Conservation (phyloP, 2,888 invertebrate genomes). For the Crocallis elinguaria region DNA sequence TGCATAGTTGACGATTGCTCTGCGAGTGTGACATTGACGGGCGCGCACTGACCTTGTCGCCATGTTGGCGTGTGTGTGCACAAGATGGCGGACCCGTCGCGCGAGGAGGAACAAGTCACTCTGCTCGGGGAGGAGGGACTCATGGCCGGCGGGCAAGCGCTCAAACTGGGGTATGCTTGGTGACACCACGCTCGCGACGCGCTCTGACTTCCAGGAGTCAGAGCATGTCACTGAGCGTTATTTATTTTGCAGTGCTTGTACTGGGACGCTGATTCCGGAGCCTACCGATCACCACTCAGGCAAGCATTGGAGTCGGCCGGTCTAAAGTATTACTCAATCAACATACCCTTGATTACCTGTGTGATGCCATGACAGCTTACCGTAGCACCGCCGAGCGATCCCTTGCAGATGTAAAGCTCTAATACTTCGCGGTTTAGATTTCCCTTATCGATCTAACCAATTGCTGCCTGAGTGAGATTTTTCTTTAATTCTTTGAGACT, state of each 20-base stretch:
- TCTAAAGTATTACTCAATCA: conserved; percentile 79
- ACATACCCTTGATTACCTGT: conserved; percentile 79
- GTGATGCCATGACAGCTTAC: conserved; percentile 82
- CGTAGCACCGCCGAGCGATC: conserved; percentile 51
- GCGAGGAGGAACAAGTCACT: conserved; percentile 98
- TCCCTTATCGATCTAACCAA: conserved; percentile 72
- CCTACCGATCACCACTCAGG: conserved; percentile 91
- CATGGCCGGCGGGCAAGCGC: conserved; percentile 97
- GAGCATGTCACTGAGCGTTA: conserved; percentile 78
- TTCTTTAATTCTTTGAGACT: conserved; percentile 60
- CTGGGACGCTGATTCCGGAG: conserved; percentile 88
- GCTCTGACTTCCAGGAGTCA: conserved; percentile 76
- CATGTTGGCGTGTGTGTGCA: conserved; percentile 83
- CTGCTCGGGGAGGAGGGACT: conserved; percentile 98
- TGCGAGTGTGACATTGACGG: conserved; percentile 86
- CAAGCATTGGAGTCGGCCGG: conserved; percentile 87
- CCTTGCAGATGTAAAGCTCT: conserved; percentile 41
- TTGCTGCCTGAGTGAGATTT: conserved; percentile 85
- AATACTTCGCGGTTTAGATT: conserved; percentile 51
- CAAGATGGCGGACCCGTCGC: conserved; percentile 98
- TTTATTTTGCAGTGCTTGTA: conserved; percentile 92
- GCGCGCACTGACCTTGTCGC: conserved; percentile 86
- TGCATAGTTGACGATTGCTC: conserved; percentile 8
- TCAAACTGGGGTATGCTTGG: conserved; percentile 97
- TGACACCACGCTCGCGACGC: conserved; percentile 63